Evolutionary conservation across 2,888 invertebrate species (phyloP).

Genomic region (Cryptocephalus primarius): DNA sequence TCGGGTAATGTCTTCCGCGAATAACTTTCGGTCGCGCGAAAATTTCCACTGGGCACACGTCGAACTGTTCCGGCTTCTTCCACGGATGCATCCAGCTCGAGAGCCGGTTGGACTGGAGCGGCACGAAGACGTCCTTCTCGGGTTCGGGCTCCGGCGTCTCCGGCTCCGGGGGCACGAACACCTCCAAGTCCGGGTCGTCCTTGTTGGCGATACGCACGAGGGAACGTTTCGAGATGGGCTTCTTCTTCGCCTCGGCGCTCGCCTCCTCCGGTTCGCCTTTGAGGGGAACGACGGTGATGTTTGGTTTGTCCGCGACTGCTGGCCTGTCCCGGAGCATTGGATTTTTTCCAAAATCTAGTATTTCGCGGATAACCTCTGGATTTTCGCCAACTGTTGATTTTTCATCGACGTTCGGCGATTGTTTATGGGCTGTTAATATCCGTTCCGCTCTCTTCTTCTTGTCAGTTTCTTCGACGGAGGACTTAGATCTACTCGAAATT

Average conservation of each 20-base stretch:
- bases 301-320: background rate
- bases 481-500: no score
- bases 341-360: no score
- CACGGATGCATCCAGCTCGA: conserved; percentile 33
- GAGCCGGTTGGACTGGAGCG: conserved; percentile 33
- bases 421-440: no score
- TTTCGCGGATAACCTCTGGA: no score
- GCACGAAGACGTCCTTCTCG: conserved; percentile 35
- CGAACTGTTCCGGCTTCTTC: conserved; percentile 33
- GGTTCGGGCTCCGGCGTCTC: conserved; percentile 26
- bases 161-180: conserved; percentile 25
- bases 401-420: no score
- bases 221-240: conserved; percentile 31
- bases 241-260: conserved; percentile 3
- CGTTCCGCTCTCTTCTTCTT: no score
- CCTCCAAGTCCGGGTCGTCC: conserved; percentile 31
- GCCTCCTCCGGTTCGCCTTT: background rate
- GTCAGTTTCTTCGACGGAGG: no score
- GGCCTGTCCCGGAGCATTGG: no score
- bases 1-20: conserved; percentile 32
- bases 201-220: conserved; percentile 30
- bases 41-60: conserved; percentile 32
- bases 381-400: no score
- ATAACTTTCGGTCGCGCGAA: conserved; percentile 36
- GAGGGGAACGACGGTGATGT: background rate